These are phyloP conservation scores for Alligator sinensis DNA, from an alignment of 2,113 vertebrate genomes.

Conservation along the genomic window DNA sequence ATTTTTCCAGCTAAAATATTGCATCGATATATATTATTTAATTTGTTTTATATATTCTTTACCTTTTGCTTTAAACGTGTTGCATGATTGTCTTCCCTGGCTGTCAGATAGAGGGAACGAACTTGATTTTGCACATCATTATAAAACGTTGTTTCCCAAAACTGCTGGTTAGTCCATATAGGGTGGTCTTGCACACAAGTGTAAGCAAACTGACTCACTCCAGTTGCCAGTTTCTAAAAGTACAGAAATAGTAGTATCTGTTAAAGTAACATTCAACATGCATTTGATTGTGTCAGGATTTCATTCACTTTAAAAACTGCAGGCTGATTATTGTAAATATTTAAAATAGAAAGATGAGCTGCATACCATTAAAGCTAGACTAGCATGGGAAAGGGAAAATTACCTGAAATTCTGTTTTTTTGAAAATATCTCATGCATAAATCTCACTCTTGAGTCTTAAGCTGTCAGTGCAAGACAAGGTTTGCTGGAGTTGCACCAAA, in stretches of 20 bases:
- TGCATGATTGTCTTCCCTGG: conserved; percentile 81
- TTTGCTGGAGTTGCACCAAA: not conserved
- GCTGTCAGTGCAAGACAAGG: not conserved
- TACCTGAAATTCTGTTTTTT: not conserved
- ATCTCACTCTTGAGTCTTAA: not conserved
- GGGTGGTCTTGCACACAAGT: conserved; percentile 97
- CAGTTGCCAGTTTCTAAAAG: conserved; percentile 91
- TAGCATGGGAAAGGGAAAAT: not conserved
- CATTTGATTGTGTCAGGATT: not conserved
- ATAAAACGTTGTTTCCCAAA: conserved; percentile 98
- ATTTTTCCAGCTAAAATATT: not conserved
- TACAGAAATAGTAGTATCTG: not conserved
- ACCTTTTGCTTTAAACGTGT: conserved; percentile 85
- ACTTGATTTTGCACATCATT: conserved; percentile 95
- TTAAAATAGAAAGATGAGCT: not conserved
- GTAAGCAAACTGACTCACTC: conserved; percentile 97
- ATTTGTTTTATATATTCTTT: not conserved
- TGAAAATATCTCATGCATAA: not conserved
- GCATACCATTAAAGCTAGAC: not conserved
- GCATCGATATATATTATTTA: not conserved
- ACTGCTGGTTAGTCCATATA: conserved; percentile 96
- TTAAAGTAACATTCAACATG: not conserved
- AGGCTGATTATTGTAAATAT: not conserved
- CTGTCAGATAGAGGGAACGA: conserved; percentile 90
- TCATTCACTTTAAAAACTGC: not conserved